Evolutionary conservation across 2,113 vertebrate species (phyloP).

Genomic region (Albula goreensis): DNA sequence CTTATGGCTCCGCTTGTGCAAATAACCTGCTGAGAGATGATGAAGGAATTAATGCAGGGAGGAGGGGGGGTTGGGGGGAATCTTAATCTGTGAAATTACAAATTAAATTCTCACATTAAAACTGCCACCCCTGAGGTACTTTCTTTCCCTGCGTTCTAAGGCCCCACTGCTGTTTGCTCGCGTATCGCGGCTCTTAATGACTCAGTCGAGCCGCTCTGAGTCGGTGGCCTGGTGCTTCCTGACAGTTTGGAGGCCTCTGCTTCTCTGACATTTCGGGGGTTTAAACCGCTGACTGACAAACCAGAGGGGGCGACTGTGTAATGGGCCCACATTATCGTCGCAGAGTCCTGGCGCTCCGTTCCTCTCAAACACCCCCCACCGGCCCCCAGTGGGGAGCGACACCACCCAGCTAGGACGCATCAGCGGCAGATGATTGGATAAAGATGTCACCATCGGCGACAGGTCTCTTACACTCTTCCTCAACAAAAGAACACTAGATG

Average conservation of each 20-base stretch:
- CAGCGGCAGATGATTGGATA: conserved; percentile 66
- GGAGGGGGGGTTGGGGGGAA: conserved; percentile 61
- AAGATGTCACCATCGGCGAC: conserved; percentile 67
- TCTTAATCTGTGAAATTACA: conserved; percentile 93
- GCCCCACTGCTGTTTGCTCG: conserved; percentile 84
- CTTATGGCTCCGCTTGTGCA: conserved; percentile 83
- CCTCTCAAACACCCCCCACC: conserved; percentile 65
- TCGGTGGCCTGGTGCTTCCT: conserved; percentile 75
- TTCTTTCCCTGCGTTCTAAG: conserved; percentile 74
- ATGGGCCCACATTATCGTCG: conserved; percentile 80
- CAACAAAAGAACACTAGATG: conserved; percentile 36
- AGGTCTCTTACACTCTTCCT: conserved; percentile 55
- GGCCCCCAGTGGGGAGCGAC: conserved; percentile 39
- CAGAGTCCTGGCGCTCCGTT: conserved; percentile 55
- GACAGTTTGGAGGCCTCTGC: conserved; percentile 81
- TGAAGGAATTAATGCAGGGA: conserved; percentile 87
- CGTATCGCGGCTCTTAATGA: conserved; percentile 83
- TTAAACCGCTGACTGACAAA: conserved; percentile 79
- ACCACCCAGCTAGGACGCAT: conserved; percentile 72
- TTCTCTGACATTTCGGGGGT: conserved; percentile 71
- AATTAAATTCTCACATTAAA: conserved; percentile 93
- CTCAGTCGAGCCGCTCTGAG: conserved; percentile 74
- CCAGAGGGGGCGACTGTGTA: conserved; percentile 80
- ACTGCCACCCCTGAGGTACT: conserved; percentile 88
- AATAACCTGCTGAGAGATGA: conserved; percentile 88